Evolutionary conservation across 2,797 vertebrate species (phyloP).

Genomic region (Eospalax fontanierii): DNA sequence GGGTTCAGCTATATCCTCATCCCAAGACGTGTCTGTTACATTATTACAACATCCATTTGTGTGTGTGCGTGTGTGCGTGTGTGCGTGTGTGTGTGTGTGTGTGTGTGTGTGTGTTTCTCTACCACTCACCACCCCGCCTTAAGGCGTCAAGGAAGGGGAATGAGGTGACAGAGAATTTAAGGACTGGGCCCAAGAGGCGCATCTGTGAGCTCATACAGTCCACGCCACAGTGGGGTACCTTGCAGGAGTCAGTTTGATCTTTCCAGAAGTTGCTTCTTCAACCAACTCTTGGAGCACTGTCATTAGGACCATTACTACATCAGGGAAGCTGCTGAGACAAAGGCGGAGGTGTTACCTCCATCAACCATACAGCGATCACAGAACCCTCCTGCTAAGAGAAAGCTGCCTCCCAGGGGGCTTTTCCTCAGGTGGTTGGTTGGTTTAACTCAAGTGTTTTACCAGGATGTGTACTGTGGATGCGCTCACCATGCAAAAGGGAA

Average conservation of each 20-base stretch:
- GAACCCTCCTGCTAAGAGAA: background rate
- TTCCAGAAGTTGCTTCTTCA: constrained; percentile 21
- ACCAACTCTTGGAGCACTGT: background rate
- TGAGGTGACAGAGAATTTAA: background rate
- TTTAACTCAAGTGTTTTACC: background rate
- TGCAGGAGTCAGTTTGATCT: background rate
- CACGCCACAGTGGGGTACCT: background rate
- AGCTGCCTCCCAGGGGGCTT: background rate
- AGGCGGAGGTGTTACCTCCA: background rate
- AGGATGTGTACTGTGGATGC: background rate
- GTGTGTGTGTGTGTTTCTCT: too few relatives aligned
- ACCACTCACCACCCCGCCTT: background rate
- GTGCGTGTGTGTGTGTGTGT: too few relatives aligned
- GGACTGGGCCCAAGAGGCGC: background rate
- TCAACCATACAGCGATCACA: background rate
- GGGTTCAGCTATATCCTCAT: background rate
- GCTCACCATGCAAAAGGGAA: background rate
- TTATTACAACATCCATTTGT: background rate
- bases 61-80: too few relatives aligned
- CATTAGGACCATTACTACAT: background rate
- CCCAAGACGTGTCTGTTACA: background rate
- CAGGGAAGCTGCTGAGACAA: background rate
- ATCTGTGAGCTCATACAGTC: fast-evolving
- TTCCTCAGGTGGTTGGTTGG: background rate
- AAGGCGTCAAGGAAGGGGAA: background rate